Evolutionary conservation across 2,113 vertebrate species (phyloP).

Genomic region (Gracilinanus agilis): DNA sequence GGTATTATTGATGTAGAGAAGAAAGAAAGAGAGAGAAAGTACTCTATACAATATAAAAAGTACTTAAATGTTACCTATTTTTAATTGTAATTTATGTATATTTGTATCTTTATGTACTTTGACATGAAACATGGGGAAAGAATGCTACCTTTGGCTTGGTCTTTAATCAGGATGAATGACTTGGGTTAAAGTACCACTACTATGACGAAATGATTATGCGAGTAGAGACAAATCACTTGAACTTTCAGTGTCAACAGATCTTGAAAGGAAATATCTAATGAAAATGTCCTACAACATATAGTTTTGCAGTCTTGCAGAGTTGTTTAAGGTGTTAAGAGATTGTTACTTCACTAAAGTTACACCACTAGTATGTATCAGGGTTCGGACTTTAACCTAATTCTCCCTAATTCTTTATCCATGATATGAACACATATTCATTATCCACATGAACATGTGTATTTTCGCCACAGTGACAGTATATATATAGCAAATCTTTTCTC

Average conservation of each 20-base stretch:
- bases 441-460: neutral
- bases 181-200: neutral
- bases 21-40: neutral
- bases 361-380: rapidly evolving
- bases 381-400: neutral
- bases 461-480: conserved; percentile 27
- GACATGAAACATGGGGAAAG: neutral
- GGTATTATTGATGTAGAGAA: neutral
- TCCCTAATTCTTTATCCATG: neutral
- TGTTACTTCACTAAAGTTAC: neutral
- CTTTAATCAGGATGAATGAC: neutral
- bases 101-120: neutral
- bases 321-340: neutral
- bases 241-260: neutral
- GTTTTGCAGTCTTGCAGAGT: neutral
- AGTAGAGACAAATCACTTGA: neutral
- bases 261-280: neutral
- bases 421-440: neutral
- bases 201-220: neutral
- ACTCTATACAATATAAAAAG: neutral
- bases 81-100: neutral
- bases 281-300: neutral
- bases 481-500: conserved; percentile 41
- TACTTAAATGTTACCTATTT: neutral
- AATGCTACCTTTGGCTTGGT: neutral